Percentiles rank a stretch among this genome's conserved stretches.
phyloP scores from a whole-genome alignment of 2,888 invertebrate genomes.

The Eumacrocentrus americanus region DNA sequence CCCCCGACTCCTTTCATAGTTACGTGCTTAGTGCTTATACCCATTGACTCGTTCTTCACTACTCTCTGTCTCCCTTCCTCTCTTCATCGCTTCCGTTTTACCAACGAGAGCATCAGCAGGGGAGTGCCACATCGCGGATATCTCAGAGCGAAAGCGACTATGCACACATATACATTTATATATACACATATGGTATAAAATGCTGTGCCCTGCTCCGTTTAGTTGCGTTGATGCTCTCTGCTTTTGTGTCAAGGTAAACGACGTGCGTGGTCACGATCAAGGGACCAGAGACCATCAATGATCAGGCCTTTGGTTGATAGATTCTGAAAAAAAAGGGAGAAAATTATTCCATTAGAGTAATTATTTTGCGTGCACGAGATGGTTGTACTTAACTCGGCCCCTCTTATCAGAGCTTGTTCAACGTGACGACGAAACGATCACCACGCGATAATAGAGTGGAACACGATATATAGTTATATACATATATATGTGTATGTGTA shows the following conservation, averaged over 20 bases:
- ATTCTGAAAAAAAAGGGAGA: conserved; percentile 32
- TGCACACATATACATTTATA: background rate
- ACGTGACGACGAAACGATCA: conserved; percentile 47
- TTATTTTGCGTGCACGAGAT: conserved; percentile 40
- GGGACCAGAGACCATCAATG: conserved; percentile 19
- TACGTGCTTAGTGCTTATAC: conserved; percentile 56
- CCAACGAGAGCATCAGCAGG: conserved; percentile 16
- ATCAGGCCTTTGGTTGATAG: conserved; percentile 31
- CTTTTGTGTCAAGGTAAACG: conserved; percentile 23
- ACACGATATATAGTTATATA: too few relatives aligned
- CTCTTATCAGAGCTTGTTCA: conserved; percentile 6
- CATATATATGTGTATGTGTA: conserved; percentile 35
- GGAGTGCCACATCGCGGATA: conserved; percentile 22
- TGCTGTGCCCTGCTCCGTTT: conserved; percentile 1
- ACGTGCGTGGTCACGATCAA: conserved; percentile 29
- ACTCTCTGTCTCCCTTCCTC: conserved; percentile 7
- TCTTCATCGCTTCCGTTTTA: conserved; percentile 26
- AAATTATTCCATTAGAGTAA: conserved; percentile 57
- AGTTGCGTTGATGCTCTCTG: background rate
- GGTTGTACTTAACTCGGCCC: background rate
- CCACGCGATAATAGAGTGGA: conserved; percentile 45
- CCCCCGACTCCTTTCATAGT: conserved; percentile 57
- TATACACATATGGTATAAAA: background rate
- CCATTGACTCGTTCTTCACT: conserved; percentile 46
- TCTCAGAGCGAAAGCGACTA: conserved; percentile 10